Evolutionary conservation across 1,140 invertebrate genomes (phyloP), one percentile per base, ranked within the genome.

Genomic region (Hyles vespertilio): DNA sequence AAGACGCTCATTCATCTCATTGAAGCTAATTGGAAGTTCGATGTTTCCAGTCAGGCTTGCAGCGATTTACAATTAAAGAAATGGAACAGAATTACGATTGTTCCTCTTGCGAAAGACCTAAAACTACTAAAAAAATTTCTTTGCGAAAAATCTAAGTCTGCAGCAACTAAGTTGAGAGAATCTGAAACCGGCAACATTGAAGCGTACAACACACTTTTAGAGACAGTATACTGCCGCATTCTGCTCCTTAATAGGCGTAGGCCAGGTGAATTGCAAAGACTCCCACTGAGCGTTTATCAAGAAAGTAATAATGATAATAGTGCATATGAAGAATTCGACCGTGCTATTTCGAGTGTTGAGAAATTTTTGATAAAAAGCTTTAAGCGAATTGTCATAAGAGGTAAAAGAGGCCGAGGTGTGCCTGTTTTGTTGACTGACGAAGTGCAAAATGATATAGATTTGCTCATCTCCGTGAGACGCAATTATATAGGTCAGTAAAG

Each of bases 61-160:
- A 5, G 58, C 46, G 70, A 77, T 51, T 56, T 77, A 40, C 71
- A 74, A 58, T 44, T 60, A 33, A 78, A 74, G 12, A 74, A 72
- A 62, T 75, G 48, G 51, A 77, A 79, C 52, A 76, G 74, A 64
- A 53, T 69, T 36, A 79, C 70, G 9, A 74, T 79, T 12, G 63
- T 78, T 32, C 74, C 77, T 32, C 55, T 80, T 5, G 75, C 73
- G 7, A 63, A 50, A 56, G 77, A 78, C 58, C 49, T 80, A 51
- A 74, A 76, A 69, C 11, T 60, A 2, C 52, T 80, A 22, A 78
- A 76, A 63, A 58, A 78, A 32, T 67, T 68, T 63, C 58, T 77
- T 12, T n/a, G n/a, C 6, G 5, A 10, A 36, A 52, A 52, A 52
- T 63, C 71, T 33, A 46, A 51, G 10, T 3, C 36, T 10, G 61